Percentiles rank a stretch among this genome's conserved stretches.
These are phyloP conservation scores for Trissolcus japonicus DNA, from an alignment of 2,888 invertebrate genomes.

Conservation along the genomic window DNA sequence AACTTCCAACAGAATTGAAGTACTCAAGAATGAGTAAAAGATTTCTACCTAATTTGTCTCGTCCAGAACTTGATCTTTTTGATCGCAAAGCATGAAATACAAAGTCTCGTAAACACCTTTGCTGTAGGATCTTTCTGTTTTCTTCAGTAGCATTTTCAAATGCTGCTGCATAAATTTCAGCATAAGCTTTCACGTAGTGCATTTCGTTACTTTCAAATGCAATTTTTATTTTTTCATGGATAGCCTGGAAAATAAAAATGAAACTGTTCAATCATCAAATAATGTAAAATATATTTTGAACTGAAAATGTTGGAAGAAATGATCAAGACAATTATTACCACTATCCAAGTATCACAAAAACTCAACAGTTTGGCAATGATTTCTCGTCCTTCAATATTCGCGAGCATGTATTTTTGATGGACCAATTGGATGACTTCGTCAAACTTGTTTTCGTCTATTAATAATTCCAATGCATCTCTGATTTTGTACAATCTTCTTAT, in stretches of 20 bases:
- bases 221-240: slow-evolving; percentile 58
- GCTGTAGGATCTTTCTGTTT: slow-evolving; percentile 48
- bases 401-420: slow-evolving; percentile 51
- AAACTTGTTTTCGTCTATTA: slow-evolving; percentile 48
- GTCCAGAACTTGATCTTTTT: slow-evolving; percentile 49
- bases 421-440: slow-evolving; percentile 53
- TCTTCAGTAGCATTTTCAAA: slow-evolving; percentile 46
- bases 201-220: slow-evolving; percentile 42
- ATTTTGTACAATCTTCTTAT: slow-evolving; percentile 59
- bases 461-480: slow-evolving; percentile 50
- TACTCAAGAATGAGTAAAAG: slow-evolving; percentile 54
- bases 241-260: slow-evolving; percentile 33
- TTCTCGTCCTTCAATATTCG: slow-evolving; percentile 55
- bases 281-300: neutral
- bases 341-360: slow-evolving; percentile 58
- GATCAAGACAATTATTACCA: slow-evolving; percentile 47
- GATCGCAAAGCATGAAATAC: slow-evolving; percentile 60
- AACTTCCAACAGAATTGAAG: slow-evolving; percentile 45
- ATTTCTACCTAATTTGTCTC: slow-evolving; percentile 58
- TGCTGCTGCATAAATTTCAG: slow-evolving; percentile 58
- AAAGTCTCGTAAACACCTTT: slow-evolving; percentile 58
- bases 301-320: neutral
- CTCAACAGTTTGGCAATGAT: slow-evolving; percentile 58
- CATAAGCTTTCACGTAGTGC: slow-evolving; percentile 36
- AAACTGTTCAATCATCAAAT: slow-evolving; percentile 10